Evolutionary conservation across 2,888 invertebrate genomes (phyloP).

Genomic region (Neria commutata): DNA sequence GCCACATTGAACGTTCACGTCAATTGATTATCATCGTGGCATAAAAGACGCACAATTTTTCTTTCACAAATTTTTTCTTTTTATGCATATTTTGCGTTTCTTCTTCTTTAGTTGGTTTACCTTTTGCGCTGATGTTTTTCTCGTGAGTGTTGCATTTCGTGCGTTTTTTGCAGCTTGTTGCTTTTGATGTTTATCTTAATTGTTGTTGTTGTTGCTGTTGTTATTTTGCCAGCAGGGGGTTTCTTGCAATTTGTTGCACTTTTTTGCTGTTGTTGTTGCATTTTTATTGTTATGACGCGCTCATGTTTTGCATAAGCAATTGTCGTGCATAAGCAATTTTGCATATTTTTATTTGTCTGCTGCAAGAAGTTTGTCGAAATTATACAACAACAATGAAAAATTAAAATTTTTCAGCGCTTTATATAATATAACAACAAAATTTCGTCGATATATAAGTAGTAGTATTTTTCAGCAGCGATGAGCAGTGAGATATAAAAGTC

Average conservation of each 20-base stretch:
- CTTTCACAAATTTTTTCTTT: not conserved
- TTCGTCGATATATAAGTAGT: too few relatives aligned
- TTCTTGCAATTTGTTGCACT: too few relatives aligned
- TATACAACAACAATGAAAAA: too few relatives aligned
- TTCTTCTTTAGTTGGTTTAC: not conserved
- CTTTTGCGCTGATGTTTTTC: not conserved
- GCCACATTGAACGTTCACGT: constrained; percentile 35
- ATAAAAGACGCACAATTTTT: not conserved
- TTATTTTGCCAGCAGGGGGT: too few relatives aligned
- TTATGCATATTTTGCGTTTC: not conserved
- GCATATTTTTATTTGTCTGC: not conserved
- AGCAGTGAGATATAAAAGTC: too few relatives aligned
- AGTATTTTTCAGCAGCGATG: too few relatives aligned
- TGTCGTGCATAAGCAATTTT: constrained; percentile 10
- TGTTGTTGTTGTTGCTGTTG: not conserved
- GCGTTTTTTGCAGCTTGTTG: not conserved
- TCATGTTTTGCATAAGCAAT: not conserved
- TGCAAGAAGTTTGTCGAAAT: not conserved
- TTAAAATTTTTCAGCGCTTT: too few relatives aligned
- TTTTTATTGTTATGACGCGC: not conserved
- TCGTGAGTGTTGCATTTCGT: not conserved
- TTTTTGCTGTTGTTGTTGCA: not conserved
- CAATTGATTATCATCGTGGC: constrained; percentile 34
- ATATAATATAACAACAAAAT: too few relatives aligned
- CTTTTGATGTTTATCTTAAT: constrained; percentile 7